A percentile compares a stretch with the other conserved stretches of the same genome.
Conservation (phyloP, 2,797 vertebrate genomes). For the Falco concolor region DNA sequence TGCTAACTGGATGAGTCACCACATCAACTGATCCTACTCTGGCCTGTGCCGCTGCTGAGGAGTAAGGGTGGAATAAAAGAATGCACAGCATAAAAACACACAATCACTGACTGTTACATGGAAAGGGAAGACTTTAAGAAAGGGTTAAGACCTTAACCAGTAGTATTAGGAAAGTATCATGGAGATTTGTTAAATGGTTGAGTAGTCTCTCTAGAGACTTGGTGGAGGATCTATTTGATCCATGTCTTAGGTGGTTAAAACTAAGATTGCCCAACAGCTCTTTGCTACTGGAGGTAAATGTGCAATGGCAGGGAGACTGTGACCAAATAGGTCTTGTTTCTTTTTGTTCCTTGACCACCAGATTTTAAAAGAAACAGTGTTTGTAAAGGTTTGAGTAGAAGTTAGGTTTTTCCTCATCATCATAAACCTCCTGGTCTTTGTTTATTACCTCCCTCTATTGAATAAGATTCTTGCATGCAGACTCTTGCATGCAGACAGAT, state of each 20-base stretch:
- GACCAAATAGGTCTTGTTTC: not conserved
- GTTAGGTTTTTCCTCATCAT: not conserved
- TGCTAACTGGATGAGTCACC: not conserved
- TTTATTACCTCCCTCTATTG: not conserved
- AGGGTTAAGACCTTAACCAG: not conserved
- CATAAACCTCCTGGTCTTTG: not conserved
- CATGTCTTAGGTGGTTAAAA: not conserved
- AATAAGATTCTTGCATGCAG: not conserved
- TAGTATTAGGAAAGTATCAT: not conserved
- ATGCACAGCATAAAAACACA: not conserved
- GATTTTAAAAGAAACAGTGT: not conserved
- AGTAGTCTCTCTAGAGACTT: not conserved
- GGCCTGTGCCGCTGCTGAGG: not conserved
- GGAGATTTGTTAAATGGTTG: not conserved
- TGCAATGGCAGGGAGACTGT: not conserved
- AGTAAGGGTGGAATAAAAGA: not conserved
- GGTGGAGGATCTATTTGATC: not conserved
- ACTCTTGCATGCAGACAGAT: not conserved
- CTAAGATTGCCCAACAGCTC: not conserved
- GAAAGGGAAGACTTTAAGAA: not conserved
- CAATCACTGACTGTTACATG: not conserved
- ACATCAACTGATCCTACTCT: not conserved
- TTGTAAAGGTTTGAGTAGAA: not conserved
- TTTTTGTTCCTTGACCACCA: not conserved
- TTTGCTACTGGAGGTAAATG: not conserved